Evolutionary conservation across 53 echinoderm and acorn worm genomes (phyloP).

Genomic region (Paelopatides confundens): DNA sequence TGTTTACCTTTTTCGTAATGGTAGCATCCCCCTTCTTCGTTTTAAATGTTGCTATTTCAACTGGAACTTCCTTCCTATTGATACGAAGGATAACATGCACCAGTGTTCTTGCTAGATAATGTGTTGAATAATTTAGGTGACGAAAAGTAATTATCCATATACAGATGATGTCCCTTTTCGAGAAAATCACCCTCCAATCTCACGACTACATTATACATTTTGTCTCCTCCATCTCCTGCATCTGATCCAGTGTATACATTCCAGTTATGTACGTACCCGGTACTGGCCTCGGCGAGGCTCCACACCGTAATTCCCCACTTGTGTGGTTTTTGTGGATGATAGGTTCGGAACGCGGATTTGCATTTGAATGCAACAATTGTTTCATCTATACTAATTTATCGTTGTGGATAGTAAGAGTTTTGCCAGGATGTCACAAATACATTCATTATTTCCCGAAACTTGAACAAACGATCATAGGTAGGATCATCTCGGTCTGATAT

Average conservation of each 20-base stretch:
- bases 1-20: background rate
- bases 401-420: background rate
- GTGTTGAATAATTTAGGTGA: background rate
- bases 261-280: background rate
- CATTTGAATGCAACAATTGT: constrained; percentile 17
- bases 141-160: constrained; percentile 20
- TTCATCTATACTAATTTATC: constrained; percentile 14
- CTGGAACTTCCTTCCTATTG: background rate
- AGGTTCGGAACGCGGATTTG: background rate
- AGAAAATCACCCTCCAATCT: background rate
- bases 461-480: background rate
- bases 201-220: constrained; percentile 28
- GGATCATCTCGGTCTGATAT: constrained; percentile 5
- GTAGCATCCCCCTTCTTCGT: background rate
- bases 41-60: too few relatives aligned
- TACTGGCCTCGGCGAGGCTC: background rate
- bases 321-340: constrained; percentile 25
- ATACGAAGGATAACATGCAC: background rate
- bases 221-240: background rate
- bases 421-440: constrained; percentile 10
- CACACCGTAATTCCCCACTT: constrained; percentile 25
- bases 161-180: constrained; percentile 4
- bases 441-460: background rate
- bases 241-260: constrained; percentile 17
- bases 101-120: background rate